phyloP scores from a whole-genome alignment of 2,888 invertebrate genomes.

The Agonopterix alstromeriana region DNA sequence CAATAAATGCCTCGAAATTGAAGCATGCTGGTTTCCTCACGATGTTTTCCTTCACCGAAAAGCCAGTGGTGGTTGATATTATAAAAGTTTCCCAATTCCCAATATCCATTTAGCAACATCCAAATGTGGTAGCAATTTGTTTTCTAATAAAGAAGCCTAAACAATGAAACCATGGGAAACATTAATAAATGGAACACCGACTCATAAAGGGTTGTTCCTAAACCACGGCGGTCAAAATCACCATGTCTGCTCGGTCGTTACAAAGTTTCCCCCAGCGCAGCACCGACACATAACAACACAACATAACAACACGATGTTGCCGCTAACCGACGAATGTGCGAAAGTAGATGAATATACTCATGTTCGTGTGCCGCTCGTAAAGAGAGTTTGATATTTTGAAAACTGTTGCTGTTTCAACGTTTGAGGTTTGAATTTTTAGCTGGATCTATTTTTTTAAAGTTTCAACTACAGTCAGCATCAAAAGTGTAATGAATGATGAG shows the following conservation, averaged over 20 bases:
- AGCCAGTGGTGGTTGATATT: too few species aligned
- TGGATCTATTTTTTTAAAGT: neutral
- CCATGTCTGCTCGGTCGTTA: constrained; percentile 1
- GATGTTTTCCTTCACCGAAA: too few species aligned
- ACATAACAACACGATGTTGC: constrained; percentile 2
- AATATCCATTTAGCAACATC: too few species aligned
- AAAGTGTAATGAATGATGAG: too few species aligned
- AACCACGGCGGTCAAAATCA: constrained; percentile 1
- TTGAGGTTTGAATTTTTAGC: neutral
- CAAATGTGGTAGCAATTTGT: too few species aligned
- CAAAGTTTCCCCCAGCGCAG: constrained; percentile 2
- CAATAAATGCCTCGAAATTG: too few species aligned
- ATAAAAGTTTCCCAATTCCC: too few species aligned
- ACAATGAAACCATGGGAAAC: too few species aligned
- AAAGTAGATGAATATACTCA: neutral
- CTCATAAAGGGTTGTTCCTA: constrained; percentile 1
- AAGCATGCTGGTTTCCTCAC: too few species aligned
- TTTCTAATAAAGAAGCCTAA: too few species aligned
- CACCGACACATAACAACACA: neutral
- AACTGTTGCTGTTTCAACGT: neutral
- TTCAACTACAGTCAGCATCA: too few species aligned
- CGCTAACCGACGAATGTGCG: constrained; percentile 5
- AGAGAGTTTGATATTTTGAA: constrained; percentile 3
- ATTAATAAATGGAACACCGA: too few species aligned
- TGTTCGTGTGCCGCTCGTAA: neutral